phyloP scores from a whole-genome alignment of 2,797 vertebrate genomes.

The Bovichtus variegatus region DNA sequence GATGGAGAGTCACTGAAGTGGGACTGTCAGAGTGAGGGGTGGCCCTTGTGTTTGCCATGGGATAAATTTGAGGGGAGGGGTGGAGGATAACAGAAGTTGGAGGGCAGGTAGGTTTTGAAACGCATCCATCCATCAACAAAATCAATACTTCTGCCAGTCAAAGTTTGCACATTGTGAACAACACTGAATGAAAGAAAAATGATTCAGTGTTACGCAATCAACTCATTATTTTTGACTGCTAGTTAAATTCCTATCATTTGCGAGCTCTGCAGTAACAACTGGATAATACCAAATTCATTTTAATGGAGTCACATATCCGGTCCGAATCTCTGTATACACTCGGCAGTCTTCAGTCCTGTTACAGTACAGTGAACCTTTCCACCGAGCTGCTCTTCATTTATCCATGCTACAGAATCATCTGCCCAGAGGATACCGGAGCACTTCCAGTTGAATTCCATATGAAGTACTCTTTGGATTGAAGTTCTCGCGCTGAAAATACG shows the following conservation, averaged over 20 bases:
- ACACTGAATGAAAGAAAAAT: background rate
- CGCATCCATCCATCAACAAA: conserved; percentile 19
- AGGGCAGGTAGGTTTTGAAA: conserved; percentile 18
- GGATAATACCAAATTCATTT: background rate
- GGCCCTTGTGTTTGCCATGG: conserved; percentile 74
- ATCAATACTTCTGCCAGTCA: conserved; percentile 1
- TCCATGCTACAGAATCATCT: conserved; percentile 75
- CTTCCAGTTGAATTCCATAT: conserved; percentile 96
- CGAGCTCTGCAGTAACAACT: conserved; percentile 19
- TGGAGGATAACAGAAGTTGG: conserved; percentile 50
- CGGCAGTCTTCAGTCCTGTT: conserved; percentile 13
- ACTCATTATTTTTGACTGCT: background rate
- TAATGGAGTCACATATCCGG: background rate
- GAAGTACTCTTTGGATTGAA: conserved; percentile 93
- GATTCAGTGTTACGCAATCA: conserved; percentile 2
- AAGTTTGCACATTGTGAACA: conserved; percentile 13
- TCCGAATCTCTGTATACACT: background rate
- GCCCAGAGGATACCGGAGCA: conserved; percentile 87
- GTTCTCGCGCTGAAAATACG: conserved; percentile 88
- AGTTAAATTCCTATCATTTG: background rate
- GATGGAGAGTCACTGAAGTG: conserved; percentile 84
- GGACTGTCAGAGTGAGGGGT: conserved; percentile 76
- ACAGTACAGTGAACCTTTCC: background rate
- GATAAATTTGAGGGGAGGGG: conserved; percentile 46
- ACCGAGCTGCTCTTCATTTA: background rate